Evolutionary conservation across 2,797 vertebrate species (phyloP), one percentile per base, ranked within the genome.

Genomic region (Tokudaia tokunoshimensis): DNA sequence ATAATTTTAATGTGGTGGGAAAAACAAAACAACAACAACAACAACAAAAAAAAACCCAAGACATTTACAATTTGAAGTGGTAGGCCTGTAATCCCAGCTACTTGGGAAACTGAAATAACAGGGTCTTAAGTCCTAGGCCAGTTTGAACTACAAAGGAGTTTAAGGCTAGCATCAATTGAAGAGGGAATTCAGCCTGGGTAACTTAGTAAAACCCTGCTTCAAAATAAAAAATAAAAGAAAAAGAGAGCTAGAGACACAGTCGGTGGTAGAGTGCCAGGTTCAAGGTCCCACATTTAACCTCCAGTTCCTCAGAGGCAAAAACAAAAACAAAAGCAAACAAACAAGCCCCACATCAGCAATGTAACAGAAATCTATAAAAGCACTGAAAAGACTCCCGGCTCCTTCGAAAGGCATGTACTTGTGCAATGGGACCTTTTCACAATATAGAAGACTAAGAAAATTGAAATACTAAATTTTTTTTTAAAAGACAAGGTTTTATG

Each of bases 371-470:
- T 55, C 85, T 57, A 41, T 81, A 83, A 96, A 80, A 78, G 34
- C 29, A 93, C 92, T 92, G 41, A 92, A 83, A 83, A 81, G 47
- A 76, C 37, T n/a, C 61, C 19, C 3, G 17, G 8, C 29, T 81
- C 50, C n/a, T 94, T 92, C 82, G 82, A 59, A 92, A 89, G 61
- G 47, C 52, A 92, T 57, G 79, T 14, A 82, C 31, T 83, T 65
- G 78, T 80, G 24, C 24, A 70, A 52, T 11, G 57, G 44, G 59
- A 63, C 70, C 37, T 17, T 17, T 19, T 94, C 20, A 63, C 91
- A 72, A 93, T 14, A 93, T 9, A 79, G 63, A 94, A 94, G 92
- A 80, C 24, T 29, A 93, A 22, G 65, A 95, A 95, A 93, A 81
- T 13, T 3, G 74, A 94, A 94, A 83, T 81, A 61, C 13, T 90